Conservation (phyloP, 2,113 vertebrate species). For the Mohoua ochrocephala region DNA sequence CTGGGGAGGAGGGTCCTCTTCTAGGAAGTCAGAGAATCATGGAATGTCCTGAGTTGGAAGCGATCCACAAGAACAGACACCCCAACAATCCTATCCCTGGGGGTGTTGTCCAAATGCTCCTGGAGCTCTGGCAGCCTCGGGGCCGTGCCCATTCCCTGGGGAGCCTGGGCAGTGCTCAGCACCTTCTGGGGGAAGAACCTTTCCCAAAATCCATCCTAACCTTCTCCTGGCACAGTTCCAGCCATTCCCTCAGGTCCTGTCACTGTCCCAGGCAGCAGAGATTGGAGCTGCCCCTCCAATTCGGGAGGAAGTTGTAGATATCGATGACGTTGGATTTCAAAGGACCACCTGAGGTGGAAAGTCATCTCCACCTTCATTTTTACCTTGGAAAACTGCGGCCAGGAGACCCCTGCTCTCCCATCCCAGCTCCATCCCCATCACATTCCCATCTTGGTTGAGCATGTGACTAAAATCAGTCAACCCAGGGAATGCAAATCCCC, state of each 20-base stretch:
- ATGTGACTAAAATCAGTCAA: background rate
- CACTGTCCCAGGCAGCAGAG: background rate
- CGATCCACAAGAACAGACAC: no score
- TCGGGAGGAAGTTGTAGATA: no score
- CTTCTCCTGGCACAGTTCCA: fast-evolving
- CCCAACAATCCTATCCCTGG: background rate
- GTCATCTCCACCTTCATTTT: background rate
- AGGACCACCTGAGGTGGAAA: background rate
- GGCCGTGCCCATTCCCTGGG: background rate
- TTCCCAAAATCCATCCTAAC: fast-evolving
- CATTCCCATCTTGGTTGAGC: fast-evolving
- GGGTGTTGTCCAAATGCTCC: fast-evolving
- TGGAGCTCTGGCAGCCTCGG: background rate
- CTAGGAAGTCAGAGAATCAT: background rate
- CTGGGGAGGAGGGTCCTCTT: background rate
- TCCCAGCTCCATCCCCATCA: background rate
- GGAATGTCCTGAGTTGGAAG: background rate
- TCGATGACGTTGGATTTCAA: fast-evolving
- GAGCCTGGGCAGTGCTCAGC: background rate
- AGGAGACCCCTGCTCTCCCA: fast-evolving
- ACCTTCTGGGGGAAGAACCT: background rate
- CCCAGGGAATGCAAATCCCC: background rate
- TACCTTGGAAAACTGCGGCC: background rate
- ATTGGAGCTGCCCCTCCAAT: background rate
- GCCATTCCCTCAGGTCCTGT: background rate